Base-by-base conservation (phyloP, 2,888 invertebrate genomes). In the Apotomis betuletana region DNA sequence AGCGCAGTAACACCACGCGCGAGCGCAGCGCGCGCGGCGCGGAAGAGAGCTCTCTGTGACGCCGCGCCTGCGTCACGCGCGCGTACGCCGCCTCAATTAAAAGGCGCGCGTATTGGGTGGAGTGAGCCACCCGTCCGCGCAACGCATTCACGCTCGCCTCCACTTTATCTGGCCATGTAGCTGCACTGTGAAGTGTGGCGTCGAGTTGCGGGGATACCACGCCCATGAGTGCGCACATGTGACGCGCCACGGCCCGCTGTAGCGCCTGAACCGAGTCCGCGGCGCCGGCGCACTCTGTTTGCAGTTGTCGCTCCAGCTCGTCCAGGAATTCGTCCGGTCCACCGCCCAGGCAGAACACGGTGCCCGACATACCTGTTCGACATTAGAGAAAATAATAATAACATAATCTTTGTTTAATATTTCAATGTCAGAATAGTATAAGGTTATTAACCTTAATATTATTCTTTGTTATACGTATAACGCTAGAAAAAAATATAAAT, bases 331-430 rank as follows among this genome's bases (percentile, higher is more conserved):
- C 85, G 8, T 79, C 80, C 5, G 89, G 89, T 36, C 80, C 77
- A 54, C 83, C 84, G 4, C 90, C 90, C 36, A 89, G 67, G 59
- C 85, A 85, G 74, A 80, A 89, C 0, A 89, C 81, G 27, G 83
- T 86, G 36, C 89, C 88, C 0, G 75, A 80, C 12, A 84, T 73
- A 64, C 87, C 90, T 90, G 77, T 0, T 67, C 69, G 10, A 61
- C 46, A n/a, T 27, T 46, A 10, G 38, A 27, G 27, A 27, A 27
- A 27, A 27, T 27, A 27, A 27, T 27, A 27, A 27, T 27, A 27
- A 15, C 15, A 27, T 2, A 9, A 41, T 13, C 38, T 12, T 68
- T 41, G 1, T 44, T 44, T n/a, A 6, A 15, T 36, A 52, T 36
- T 46, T 4, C 3, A 41, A 9, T 1, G 8, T 13, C 52, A 41